phyloP scores from a whole-genome alignment of 1,140 invertebrate species.

The Cyphomyrmex costatus region DNA sequence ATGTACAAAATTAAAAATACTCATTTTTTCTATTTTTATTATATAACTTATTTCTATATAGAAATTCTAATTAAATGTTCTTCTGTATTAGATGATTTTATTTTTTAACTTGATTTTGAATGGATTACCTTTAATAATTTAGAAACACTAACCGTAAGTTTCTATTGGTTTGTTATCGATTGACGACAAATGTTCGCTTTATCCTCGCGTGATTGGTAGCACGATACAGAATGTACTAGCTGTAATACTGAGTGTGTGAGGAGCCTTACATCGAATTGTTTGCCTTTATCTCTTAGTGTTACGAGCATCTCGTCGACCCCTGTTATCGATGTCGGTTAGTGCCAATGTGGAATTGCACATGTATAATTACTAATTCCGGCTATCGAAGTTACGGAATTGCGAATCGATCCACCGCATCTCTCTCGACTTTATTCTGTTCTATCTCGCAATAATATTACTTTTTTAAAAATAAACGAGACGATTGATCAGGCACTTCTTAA shows the following conservation, averaged over 20 bases:
- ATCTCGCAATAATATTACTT: background rate
- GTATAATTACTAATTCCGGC: conserved; percentile 24
- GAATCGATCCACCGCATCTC: background rate
- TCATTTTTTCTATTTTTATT: background rate
- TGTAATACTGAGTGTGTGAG: background rate
- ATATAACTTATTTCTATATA: background rate
- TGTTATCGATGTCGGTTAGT: conserved; percentile 5
- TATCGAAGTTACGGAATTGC: conserved; percentile 1
- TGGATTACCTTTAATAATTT: background rate
- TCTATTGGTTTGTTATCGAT: background rate
- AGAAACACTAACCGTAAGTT: background rate
- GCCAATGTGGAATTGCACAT: conserved; percentile 12
- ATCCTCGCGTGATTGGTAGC: background rate
- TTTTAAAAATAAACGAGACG: background rate
- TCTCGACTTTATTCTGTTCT: background rate
- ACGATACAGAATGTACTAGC: background rate
- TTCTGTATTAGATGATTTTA: background rate
- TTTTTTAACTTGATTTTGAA: background rate
- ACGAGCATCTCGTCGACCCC: conserved; percentile 1
- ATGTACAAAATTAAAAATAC: background rate
- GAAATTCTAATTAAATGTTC: background rate
- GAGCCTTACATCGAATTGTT: conserved; percentile 13
- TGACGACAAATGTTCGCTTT: background rate
- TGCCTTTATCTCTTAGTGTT: conserved; percentile 8
- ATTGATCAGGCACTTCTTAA: background rate